phyloP scores from a whole-genome alignment of 2,113 vertebrate genomes.

The Crypturellus undulatus region DNA sequence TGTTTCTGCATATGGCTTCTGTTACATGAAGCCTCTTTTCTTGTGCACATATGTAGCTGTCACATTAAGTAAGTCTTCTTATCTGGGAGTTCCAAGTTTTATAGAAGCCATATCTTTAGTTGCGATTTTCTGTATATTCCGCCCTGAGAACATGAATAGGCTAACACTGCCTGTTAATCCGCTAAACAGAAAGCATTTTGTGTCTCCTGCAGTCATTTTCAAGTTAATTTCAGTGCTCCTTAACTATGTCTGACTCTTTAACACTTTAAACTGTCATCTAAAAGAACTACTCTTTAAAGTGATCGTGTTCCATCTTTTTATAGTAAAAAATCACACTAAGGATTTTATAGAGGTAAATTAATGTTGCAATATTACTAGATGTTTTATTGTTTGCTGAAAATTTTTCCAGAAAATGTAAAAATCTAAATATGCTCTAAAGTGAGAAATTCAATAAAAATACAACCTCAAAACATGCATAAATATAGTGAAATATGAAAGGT shows the following conservation, averaged over 20 bases:
- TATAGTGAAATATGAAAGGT: background rate
- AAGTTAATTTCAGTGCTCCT: background rate
- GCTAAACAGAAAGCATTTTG: background rate
- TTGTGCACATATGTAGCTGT: background rate
- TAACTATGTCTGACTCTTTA: background rate
- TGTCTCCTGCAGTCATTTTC: background rate
- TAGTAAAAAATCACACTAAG: background rate
- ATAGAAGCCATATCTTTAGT: background rate
- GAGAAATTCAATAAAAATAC: background rate
- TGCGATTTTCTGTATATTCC: background rate
- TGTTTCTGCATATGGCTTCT: slow-evolving; percentile 30
- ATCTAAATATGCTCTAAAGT: background rate
- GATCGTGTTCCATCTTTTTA: background rate
- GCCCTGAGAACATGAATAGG: background rate
- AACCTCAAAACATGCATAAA: background rate
- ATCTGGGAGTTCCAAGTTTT: background rate
- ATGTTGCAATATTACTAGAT: background rate
- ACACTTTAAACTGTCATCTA: background rate
- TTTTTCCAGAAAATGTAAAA: background rate
- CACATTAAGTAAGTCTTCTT: slow-evolving; percentile 25
- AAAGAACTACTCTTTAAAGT: background rate
- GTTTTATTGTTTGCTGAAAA: background rate
- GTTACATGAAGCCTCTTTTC: slow-evolving; percentile 17
- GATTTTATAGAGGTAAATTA: background rate
- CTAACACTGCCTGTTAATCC: slow-evolving; percentile 34